Percentiles rank a stretch among this genome's conserved stretches.
These are phyloP conservation scores for Propithecus perrieri DNA, from an alignment of 2,797 vertebrate genomes.

Conservation along the genomic window DNA sequence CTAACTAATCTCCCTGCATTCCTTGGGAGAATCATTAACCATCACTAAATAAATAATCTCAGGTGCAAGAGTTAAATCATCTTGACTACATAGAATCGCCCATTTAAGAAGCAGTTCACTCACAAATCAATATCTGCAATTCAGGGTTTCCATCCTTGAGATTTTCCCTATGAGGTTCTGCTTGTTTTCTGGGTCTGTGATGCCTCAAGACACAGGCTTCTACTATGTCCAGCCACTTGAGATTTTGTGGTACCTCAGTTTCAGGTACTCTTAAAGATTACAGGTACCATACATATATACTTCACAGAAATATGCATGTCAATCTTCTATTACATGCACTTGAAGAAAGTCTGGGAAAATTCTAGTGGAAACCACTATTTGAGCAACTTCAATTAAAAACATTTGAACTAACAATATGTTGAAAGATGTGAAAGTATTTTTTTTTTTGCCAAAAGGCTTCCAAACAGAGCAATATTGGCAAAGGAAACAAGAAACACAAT, in stretches of 20 bases:
- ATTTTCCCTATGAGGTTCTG: background rate
- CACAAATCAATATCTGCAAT: background rate
- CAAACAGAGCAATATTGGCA: background rate
- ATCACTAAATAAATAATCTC: background rate
- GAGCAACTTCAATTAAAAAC: constrained; percentile 7
- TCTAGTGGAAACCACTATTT: constrained; percentile 24
- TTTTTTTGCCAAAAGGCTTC: constrained; percentile 14
- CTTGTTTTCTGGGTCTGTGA: background rate
- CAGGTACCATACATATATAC: background rate
- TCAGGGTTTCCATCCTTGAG: background rate
- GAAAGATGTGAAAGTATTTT: constrained; percentile 6
- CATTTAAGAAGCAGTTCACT: background rate
- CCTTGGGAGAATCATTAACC: background rate
- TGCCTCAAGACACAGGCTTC: background rate
- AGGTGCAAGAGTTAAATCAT: background rate
- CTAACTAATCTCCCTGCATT: background rate
- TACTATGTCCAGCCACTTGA: background rate
- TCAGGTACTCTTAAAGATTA: background rate
- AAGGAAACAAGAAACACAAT: constrained; percentile 29
- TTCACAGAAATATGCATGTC: background rate
- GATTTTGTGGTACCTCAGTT: constrained; percentile 28
- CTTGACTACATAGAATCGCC: background rate
- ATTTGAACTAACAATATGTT: constrained; percentile 11
- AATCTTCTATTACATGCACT: background rate
- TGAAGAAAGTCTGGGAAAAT: constrained; percentile 12